Evolutionary conservation across 2,797 vertebrate species (phyloP), one percentile per base, ranked within the genome.

Genomic region (Semotilus atromaculatus): DNA sequence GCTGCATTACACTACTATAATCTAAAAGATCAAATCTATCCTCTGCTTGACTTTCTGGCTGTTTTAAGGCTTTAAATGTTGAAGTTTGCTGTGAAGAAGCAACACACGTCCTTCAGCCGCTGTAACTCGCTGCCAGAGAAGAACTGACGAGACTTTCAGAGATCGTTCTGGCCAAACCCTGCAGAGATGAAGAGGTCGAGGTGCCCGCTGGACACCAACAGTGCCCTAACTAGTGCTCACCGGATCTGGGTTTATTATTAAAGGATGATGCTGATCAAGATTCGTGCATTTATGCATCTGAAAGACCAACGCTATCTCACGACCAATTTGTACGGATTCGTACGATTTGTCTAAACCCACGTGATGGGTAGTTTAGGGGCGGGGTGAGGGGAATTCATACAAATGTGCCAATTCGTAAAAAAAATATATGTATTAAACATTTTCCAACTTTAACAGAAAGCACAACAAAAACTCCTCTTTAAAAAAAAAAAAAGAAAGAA

Each of bases 141-240:
- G 48, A 67, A 38, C 62, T 53, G 34, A 48, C 67, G 81, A 45
- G 72, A 84, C 82, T 53, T 84, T 77, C 36, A 67, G 72, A 5
- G 51, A 38, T 38, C 7, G 10, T 26, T 29, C 55, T 18, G 16
- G 76, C 75, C 75, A 67, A 85, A 40, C 8, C 43, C 45, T 67
- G 55, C 31, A 10, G 66, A 70, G 36, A 53, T 70, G 23, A 31
- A 53, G 48, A 75, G 51, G 48, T 58, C 60, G 23, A 38, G 29
- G 26, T 31, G 68, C 72, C 38, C 76, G 53, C 66, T 72, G 53
- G 64, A 45, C 58, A 53, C 71, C 1, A 36, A 6, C 36, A 36
- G 36, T 36, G 43, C 45, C 71, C 71, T 73, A 55, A 55, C 48
- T 36, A n/a, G 72, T 13, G 48, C 0, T 53, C 18, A 31, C 10